Evolutionary conservation across 2,888 invertebrate species (phyloP).

Genomic region (Aphelenchoides bicaudatus): DNA sequence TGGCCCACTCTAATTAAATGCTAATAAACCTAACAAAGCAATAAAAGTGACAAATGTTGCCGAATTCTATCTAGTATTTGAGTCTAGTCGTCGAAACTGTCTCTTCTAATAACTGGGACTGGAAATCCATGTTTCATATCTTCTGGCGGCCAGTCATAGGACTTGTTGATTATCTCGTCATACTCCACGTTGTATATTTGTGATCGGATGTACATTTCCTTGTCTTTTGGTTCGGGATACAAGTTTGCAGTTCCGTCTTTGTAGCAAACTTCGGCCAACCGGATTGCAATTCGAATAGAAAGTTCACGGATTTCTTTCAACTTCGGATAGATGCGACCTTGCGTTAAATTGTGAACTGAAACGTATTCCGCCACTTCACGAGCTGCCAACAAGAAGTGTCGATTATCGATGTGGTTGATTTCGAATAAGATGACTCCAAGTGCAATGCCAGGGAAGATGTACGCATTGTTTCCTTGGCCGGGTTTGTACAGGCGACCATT

Average conservation of each 20-base stretch:
- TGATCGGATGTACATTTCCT: constrained; percentile 64
- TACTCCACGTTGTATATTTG: constrained; percentile 64
- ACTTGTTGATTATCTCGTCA: constrained; percentile 63
- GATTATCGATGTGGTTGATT: constrained; percentile 86
- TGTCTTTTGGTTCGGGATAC: constrained; percentile 66
- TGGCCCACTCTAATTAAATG: too few relatives aligned
- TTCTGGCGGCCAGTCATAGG: constrained; percentile 63
- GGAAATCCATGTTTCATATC: constrained; percentile 58
- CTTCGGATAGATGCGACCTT: constrained; percentile 87
- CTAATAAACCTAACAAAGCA: too few relatives aligned
- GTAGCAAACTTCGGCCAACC: constrained; percentile 79
- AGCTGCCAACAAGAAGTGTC: constrained; percentile 89
- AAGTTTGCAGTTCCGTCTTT: constrained; percentile 64
- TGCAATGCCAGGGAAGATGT: constrained; percentile 91
- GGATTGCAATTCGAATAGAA: constrained; percentile 80
- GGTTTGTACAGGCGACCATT: constrained; percentile 78
- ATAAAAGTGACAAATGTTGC: too few relatives aligned
- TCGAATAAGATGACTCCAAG: constrained; percentile 87
- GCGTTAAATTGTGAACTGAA: constrained; percentile 73
- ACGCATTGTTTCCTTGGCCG: constrained; percentile 96
- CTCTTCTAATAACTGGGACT: constrained; percentile 36
- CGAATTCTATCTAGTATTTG: too few relatives aligned
- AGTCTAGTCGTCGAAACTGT: constrained; percentile 56
- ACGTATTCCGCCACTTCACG: constrained; percentile 80
- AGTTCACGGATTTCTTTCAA: constrained; percentile 77